A percentile compares a stretch with the other conserved stretches of the same genome.
Evolutionary conservation across 2,113 vertebrate genomes (phyloP).

Genomic region (Promerops cafer): DNA sequence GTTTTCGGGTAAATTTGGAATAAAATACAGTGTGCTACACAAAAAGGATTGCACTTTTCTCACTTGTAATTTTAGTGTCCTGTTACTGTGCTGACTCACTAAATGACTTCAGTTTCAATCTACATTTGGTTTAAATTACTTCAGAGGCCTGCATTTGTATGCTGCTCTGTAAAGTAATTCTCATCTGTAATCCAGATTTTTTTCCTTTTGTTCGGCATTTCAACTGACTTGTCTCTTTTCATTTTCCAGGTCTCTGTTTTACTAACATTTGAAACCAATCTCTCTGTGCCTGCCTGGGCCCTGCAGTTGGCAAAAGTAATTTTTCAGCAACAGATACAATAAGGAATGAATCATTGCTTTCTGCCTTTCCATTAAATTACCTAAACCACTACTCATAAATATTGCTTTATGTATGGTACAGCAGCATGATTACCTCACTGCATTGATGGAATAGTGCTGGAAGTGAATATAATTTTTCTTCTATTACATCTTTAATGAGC

Average conservation of each 20-base stretch:
- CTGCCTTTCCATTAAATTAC: constrained; percentile 16
- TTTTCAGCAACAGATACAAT: background rate
- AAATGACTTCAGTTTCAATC: background rate
- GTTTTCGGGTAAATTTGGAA: background rate
- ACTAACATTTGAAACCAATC: constrained; percentile 3
- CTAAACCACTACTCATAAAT: constrained; percentile 20
- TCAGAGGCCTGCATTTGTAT: background rate
- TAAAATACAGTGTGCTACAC: background rate
- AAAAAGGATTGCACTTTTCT: background rate
- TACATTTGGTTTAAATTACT: constrained; percentile 26
- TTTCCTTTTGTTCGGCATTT: background rate
- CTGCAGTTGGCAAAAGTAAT: background rate
- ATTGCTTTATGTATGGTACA: constrained; percentile 9
- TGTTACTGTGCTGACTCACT: constrained; percentile 16
- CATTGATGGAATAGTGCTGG: constrained; percentile 32
- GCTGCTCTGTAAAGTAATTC: background rate
- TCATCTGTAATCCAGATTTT: background rate
- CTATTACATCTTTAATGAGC: constrained; percentile 65
- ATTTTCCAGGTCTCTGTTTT: constrained; percentile 11
- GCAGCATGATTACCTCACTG: constrained; percentile 38
- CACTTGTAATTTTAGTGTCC: background rate
- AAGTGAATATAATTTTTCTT: constrained; percentile 61
- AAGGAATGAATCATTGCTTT: constrained; percentile 48
- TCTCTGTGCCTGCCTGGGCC: background rate
- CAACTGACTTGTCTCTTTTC: background rate